Base-by-base conservation (phyloP, 2,113 vertebrate genomes). In the Trogon melanurus region DNA sequence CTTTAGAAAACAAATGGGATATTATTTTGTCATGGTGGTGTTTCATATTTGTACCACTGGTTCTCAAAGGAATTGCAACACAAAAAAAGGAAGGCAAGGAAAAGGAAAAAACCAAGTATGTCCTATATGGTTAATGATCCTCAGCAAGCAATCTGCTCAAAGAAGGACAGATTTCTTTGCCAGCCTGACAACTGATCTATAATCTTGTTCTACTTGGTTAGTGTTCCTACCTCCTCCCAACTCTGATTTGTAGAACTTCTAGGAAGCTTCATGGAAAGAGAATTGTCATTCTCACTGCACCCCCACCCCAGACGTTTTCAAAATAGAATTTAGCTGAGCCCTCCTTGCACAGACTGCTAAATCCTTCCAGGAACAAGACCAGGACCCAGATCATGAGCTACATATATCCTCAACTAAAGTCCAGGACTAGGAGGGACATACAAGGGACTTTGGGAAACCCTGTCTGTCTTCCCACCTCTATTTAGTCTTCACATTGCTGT, bases 81-180 rank as follows among this genome's bases (percentile, higher is more conserved):
- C 88, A 54, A 69, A 38, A 58, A 56, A 86, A 61, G 4, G 25
- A 85, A 73, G 45, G 15, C 11, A 83, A 88, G 47, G 58, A 45
- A 19, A 56, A 53, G 15, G 9, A 85, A 89, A 82, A 56, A 75
- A 87, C 60, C 75, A 61, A 48, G 1, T 6, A 21, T 44, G 82
- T 96, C 94, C 95, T 88, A 95, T 97, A 96, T 97, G 81, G 91
- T 96, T 98, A 97, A 98, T 96, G 97, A 97, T 95, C 95, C 97
- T 96, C 73, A 74, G 74, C 92, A 93, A 97, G 92, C 95, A 95
- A 95, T 97, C 91, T 97, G 85, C 93, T 95, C 94, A 87, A 91
- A 92, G 56, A 71, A 91, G 91, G 96, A 75, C 91, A 92, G 80
- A 95, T 95, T 96, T 96, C 74, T 84, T 95, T 57, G 47, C 41